Percentiles rank a stretch among this genome's conserved stretches.
phyloP scores from a whole-genome alignment of 2,113 vertebrate species.

The Sapajus apella region DNA sequence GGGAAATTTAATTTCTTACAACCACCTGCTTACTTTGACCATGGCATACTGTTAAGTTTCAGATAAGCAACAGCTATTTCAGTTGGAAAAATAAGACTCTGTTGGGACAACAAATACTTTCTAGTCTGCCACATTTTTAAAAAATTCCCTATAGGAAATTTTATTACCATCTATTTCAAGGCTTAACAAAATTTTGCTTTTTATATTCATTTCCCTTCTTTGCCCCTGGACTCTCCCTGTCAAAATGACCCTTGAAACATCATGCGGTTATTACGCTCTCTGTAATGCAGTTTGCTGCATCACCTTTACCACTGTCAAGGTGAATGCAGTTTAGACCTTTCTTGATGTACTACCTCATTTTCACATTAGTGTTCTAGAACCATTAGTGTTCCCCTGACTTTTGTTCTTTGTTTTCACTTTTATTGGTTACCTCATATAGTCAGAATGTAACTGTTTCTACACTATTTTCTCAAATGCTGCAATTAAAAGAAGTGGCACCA shows the following conservation, averaged over 20 bases:
- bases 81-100: slow-evolving; percentile 70
- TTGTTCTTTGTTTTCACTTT: background rate
- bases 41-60: background rate
- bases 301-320: background rate
- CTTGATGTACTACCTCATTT: background rate
- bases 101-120: slow-evolving; percentile 68
- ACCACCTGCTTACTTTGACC: slow-evolving; percentile 55
- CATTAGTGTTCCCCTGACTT: background rate
- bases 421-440: background rate
- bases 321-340: fast-evolving
- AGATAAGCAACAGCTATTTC: slow-evolving; percentile 59
- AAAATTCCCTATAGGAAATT: slow-evolving; percentile 4
- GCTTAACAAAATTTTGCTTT: slow-evolving; percentile 9
- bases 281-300: background rate
- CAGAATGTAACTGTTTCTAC: background rate
- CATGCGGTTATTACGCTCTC: background rate
- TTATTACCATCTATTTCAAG: background rate
- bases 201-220: slow-evolving; percentile 42
- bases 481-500: background rate
- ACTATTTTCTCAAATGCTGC: background rate
- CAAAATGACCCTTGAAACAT: background rate
- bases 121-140: slow-evolving; percentile 61
- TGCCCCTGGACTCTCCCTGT: background rate
- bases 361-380: background rate
- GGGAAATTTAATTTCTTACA: slow-evolving; percentile 62